Evolutionary conservation across 2,888 invertebrate species (phyloP).

Genomic region (Microplitis manilae): DNA sequence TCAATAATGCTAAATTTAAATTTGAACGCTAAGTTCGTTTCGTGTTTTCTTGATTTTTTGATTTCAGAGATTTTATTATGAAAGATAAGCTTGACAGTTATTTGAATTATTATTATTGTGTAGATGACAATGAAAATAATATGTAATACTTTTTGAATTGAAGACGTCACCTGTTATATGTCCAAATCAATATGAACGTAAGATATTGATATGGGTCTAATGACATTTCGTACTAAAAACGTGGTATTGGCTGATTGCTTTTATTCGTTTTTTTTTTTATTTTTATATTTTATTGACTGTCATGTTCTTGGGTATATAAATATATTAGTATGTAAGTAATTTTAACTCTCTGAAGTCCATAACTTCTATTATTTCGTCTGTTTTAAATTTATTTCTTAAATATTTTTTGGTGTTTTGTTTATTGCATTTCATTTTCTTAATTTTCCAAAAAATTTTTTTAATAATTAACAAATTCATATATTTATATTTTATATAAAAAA

Average conservation of each 20-base stretch:
- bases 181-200: constrained; percentile 69
- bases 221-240: constrained; percentile 68
- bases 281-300: constrained; percentile 27
- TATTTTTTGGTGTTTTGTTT: not conserved
- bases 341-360: not conserved
- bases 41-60: constrained; percentile 31
- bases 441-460: no score
- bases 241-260: constrained; percentile 71
- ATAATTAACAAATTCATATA: no score
- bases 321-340: not conserved
- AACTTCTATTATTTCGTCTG: not conserved
- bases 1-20: not conserved
- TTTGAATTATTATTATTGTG: not conserved
- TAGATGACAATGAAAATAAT: constrained; percentile 18
- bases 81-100: constrained; percentile 14
- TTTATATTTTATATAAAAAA: no score
- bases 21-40: not conserved
- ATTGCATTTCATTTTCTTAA: not conserved
- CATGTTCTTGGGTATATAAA: constrained; percentile 15
- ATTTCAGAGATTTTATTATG: constrained; percentile 36
- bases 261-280: constrained; percentile 41
- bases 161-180: constrained; percentile 67
- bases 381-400: not conserved
- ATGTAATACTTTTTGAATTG: constrained; percentile 54
- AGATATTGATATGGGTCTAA: constrained; percentile 70